These are phyloP conservation scores for Oscheius onirici DNA, from an alignment of 2,888 invertebrate species.

Conservation along the genomic window DNA sequence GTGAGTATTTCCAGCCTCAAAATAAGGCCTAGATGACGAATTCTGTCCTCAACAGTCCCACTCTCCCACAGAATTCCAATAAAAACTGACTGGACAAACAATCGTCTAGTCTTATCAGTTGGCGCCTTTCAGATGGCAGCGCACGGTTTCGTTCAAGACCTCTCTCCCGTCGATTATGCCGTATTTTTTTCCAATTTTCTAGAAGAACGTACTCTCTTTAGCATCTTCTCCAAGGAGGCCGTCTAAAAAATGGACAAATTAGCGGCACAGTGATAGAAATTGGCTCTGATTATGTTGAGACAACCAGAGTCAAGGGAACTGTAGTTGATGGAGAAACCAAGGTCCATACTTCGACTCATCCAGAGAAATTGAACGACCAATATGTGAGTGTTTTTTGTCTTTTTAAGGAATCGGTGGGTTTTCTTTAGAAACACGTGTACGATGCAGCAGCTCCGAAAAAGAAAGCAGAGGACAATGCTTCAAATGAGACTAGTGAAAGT, in stretches of 20 bases:
- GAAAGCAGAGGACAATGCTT: no score
- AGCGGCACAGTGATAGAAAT: not conserved
- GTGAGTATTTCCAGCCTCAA: no score
- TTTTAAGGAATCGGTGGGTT: no score
- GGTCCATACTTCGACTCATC: not conserved
- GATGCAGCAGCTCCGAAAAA: no score
- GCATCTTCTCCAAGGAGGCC: not conserved
- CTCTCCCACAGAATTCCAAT: no score
- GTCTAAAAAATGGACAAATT: conserved; percentile 1
- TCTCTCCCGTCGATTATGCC: not conserved
- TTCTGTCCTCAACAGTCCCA: no score
- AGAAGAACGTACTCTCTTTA: not conserved
- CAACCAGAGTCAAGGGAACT: not conserved
- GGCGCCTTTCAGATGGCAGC: not conserved
- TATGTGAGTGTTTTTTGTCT: no score
- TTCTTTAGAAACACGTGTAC: no score
- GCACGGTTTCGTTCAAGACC: conserved; percentile 1
- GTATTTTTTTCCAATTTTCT: not conserved
- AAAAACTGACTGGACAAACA: no score
- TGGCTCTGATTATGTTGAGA: not conserved
- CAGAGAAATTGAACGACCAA: no score
- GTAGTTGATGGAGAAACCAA: not conserved
- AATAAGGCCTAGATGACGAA: no score
- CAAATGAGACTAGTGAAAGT: no score
- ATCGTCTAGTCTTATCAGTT: not conserved